Evolutionary conservation across 1,140 invertebrate species (phyloP), one percentile per base, ranked within the genome.

Genomic region (Zelostemma sp.): DNA sequence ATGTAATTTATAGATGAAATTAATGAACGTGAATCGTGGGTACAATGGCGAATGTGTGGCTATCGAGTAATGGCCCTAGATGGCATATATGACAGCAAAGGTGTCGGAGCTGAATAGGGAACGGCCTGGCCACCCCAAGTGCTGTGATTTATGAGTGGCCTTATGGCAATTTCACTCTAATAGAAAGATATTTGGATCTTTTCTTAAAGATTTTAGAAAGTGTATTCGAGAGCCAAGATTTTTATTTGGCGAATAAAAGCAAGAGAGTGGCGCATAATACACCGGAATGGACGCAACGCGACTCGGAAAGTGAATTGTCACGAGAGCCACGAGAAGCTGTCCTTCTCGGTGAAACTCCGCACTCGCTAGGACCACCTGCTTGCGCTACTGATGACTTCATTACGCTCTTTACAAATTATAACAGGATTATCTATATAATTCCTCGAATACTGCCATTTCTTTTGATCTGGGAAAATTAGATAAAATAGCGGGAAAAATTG

Each of bases 281-380:
- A 48, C 51, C 65, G 75, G 73, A 77, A 78, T 74, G 47, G 68
- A 15, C 51, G 48, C 64, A 62, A n/a, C n/a, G 53, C 51, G 66
- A 74, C 17, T 63, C 51, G 54, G 69, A 80, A 80, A 80, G 74
- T 76, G 77, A 74, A 76, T 75, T 67, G 74, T 78, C 73, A 75
- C 46, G 53, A 48, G 67, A 70, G 50, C 59, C 55, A 49, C 59
- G 50, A 63, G 31, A 25, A 31, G 28, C 33, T 18, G 45, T 51
- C 25, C 14, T 1, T 28, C 14, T 41, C 45, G 56, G 46, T 47
- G 49, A 14, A 9, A 50, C 25, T 11, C 25, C 15, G 14, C 25
- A 18, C 6, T 38, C 15, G 11, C n/a, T 1, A 46, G 19, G 49
- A 72, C 73, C 76, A 80, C 75, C 76, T 78, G 76, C 74, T 72